phyloP scores from a whole-genome alignment of 2,113 vertebrate species.

The Calonectris borealis region DNA sequence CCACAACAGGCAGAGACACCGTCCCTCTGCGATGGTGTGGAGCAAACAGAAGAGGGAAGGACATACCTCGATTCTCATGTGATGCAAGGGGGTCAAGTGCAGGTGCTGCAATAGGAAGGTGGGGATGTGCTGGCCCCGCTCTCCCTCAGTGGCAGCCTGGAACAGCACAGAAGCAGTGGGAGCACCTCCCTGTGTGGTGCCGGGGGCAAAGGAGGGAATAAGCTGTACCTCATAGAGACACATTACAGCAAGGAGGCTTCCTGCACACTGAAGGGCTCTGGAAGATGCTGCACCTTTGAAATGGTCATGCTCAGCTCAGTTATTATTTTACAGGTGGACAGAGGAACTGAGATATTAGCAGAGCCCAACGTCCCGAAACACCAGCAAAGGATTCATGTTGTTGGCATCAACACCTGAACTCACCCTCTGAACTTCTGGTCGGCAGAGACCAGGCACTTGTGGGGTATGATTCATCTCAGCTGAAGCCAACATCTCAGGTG shows the following conservation, averaged over 20 bases:
- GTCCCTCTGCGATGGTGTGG: not conserved
- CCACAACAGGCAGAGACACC: not conserved
- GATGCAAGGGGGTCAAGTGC: not conserved
- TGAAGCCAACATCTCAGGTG: not conserved
- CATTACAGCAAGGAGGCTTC: not conserved
- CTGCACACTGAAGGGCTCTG: not conserved
- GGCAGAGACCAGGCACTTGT: not conserved
- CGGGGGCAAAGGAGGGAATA: not conserved
- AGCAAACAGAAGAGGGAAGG: not conserved
- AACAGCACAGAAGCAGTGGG: not conserved
- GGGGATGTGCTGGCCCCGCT: not conserved
- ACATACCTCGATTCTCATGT: not conserved
- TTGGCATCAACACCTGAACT: not conserved
- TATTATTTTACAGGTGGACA: not conserved
- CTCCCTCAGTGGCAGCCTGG: not conserved
- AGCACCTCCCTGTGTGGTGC: not conserved
- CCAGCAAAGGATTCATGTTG: not conserved
- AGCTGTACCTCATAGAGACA: not conserved
- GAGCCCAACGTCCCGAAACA: not conserved
- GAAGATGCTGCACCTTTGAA: not conserved
- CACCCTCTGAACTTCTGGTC: not conserved
- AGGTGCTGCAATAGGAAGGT: not conserved
- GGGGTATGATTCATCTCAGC: not conserved
- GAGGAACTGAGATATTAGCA: not conserved
- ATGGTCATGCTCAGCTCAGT: not conserved